phyloP scores from a whole-genome alignment of 1,140 invertebrate genomes.

The Papilio glaucus region DNA sequence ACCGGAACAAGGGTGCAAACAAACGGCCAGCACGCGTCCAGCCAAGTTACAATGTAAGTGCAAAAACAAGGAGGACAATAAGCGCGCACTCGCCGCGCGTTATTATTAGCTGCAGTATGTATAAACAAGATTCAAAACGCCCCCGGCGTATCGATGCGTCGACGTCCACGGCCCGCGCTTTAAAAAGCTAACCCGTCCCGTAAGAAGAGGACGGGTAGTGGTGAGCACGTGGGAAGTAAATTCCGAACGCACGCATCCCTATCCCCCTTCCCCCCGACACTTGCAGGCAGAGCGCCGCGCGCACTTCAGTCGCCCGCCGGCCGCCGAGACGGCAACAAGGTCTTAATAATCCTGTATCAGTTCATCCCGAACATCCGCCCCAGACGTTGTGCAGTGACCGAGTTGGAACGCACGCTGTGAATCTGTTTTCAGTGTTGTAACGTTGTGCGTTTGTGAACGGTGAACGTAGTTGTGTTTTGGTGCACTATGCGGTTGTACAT shows the following conservation, averaged over 20 bases:
- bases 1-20: constrained; percentile 38
- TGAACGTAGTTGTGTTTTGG: constrained; percentile 70
- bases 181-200: constrained; percentile 81
- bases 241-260: constrained; percentile 81
- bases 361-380: constrained; percentile 60
- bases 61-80: constrained; percentile 67
- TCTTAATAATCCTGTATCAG: constrained; percentile 40
- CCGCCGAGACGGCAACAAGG: constrained; percentile 67
- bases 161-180: constrained; percentile 68
- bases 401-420: constrained; percentile 70
- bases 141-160: constrained; percentile 74
- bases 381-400: constrained; percentile 74
- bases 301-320: constrained; percentile 79
- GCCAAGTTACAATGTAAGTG: constrained; percentile 52
- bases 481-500: constrained; percentile 77
- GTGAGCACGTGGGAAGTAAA: constrained; percentile 79
- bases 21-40: constrained; percentile 39
- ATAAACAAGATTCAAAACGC: constrained; percentile 75
- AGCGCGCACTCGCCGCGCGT: constrained; percentile 63
- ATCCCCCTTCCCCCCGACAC: constrained; percentile 47
- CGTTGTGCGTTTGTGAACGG: constrained; percentile 66
- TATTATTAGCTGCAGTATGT: constrained; percentile 78
- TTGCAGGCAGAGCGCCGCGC: constrained; percentile 61
- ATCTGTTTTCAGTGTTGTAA: constrained; percentile 73
- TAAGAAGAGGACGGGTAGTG: constrained; percentile 69